A percentile compares a stretch with the other conserved stretches of the same genome.
These are phyloP conservation scores for Trissolcus basalis DNA, from an alignment of 1,140 invertebrate species.

Conservation along the genomic window DNA sequence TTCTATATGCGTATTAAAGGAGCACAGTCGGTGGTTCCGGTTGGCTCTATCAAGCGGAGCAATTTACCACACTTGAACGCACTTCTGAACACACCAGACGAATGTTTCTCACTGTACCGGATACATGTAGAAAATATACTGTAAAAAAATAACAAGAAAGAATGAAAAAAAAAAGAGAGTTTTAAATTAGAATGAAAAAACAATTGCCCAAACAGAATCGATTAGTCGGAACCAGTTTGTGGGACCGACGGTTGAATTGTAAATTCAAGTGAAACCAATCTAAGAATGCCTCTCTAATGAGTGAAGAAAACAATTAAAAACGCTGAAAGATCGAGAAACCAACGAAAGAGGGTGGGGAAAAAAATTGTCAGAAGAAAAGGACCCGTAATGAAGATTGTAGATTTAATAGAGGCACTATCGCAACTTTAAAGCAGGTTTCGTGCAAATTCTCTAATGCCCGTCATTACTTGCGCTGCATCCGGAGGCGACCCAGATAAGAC, in stretches of 20 bases:
- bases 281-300: too few relatives aligned
- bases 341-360: background rate
- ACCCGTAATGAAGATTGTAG: slow-evolving; percentile 2
- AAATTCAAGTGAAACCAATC: too few relatives aligned
- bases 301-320: too few relatives aligned
- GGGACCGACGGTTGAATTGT: too few relatives aligned
- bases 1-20: slow-evolving; percentile 49
- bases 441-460: slow-evolving; percentile 53
- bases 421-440: slow-evolving; percentile 38
- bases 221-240: too few relatives aligned
- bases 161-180: too few relatives aligned
- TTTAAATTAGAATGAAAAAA: too few relatives aligned
- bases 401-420: slow-evolving; percentile 51
- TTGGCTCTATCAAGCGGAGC: slow-evolving; percentile 31
- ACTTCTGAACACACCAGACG: slow-evolving; percentile 26
- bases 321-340: too few relatives aligned
- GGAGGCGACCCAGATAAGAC: slow-evolving; percentile 49
- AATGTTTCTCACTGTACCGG: slow-evolving; percentile 7
- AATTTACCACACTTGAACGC: slow-evolving; percentile 52
- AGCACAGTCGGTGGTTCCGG: slow-evolving; percentile 39
- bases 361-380: background rate
- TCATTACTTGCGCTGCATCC: slow-evolving; percentile 44
- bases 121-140: slow-evolving; percentile 26
- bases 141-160: background rate
- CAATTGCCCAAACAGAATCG: too few relatives aligned